Percentiles rank a stretch among this genome's conserved stretches.
Conservation (phyloP, 2,113 vertebrate species). For the Lagopus muta region DNA sequence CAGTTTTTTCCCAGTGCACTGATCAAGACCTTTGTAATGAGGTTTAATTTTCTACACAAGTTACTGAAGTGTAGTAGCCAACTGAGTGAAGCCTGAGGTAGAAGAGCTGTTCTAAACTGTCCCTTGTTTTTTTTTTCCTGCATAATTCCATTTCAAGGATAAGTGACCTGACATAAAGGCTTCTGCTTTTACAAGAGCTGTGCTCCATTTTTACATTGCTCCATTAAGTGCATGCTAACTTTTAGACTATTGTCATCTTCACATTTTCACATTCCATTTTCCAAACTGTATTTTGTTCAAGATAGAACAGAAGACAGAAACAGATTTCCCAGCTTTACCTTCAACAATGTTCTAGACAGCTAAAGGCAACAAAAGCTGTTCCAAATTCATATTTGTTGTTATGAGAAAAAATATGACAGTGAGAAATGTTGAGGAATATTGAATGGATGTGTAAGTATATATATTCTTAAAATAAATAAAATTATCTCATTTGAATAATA, state of each 20-base stretch:
- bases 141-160: neutral
- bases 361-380: slow-evolving; percentile 1
- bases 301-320: neutral
- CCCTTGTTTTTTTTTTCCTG: neutral
- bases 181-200: neutral
- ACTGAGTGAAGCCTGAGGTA: neutral
- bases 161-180: neutral
- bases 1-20: neutral
- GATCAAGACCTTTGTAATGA: neutral
- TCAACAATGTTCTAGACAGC: neutral
- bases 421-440: neutral
- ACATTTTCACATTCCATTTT: slow-evolving; percentile 2
- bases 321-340: neutral
- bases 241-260: neutral
- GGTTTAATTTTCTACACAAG: neutral
- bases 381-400: neutral
- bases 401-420: neutral
- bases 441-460: neutral
- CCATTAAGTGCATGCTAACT: neutral
- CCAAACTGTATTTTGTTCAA: neutral
- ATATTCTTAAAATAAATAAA: neutral
- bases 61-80: neutral
- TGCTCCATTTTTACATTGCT: neutral
- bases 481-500: neutral
- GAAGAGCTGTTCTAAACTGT: neutral